phyloP scores from a whole-genome alignment of 2,888 invertebrate genomes.

The Odontomyia ornata region DNA sequence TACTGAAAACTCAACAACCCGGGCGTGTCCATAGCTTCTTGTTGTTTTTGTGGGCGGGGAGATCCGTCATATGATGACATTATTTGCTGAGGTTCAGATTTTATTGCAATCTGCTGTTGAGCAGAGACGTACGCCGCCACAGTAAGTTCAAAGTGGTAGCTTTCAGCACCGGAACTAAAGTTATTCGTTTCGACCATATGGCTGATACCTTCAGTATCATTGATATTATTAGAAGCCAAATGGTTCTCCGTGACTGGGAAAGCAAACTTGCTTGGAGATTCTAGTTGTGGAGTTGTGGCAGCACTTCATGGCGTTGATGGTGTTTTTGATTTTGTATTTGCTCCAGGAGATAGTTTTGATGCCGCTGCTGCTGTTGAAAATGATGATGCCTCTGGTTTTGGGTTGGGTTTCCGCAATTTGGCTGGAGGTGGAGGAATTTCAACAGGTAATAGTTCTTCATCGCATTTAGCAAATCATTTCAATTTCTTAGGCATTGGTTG shows the following conservation, averaged over 20 bases:
- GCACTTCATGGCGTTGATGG: conserved; percentile 44
- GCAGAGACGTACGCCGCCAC: conserved; percentile 4
- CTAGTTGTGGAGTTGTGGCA: conserved; percentile 44
- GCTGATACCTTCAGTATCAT: conserved; percentile 54
- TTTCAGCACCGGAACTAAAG: conserved; percentile 54
- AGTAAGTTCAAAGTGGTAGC: conserved; percentile 45
- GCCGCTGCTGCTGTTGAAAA: conserved; percentile 62
- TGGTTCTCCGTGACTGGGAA: conserved; percentile 20
- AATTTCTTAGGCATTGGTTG: conserved; percentile 61
- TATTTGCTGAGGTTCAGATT: too few relatives aligned
- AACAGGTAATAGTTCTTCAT: conserved; percentile 60
- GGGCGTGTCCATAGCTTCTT: conserved; percentile 55
- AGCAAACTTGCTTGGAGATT: conserved; percentile 42
- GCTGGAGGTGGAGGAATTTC: conserved; percentile 63
- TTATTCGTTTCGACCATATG: conserved; percentile 60
- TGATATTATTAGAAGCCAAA: not conserved
- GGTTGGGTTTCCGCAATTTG: conserved; percentile 60
- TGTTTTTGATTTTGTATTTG: conserved; percentile 51
- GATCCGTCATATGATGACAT: conserved; percentile 3
- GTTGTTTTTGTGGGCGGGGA: conserved; percentile 58
- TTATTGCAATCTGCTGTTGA: conserved; percentile 32
- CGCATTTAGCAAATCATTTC: conserved; percentile 61
- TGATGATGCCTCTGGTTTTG: conserved; percentile 58
- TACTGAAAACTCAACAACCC: conserved; percentile 62
- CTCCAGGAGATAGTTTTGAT: conserved; percentile 58